Conservation (phyloP, 1,140 invertebrate genomes). For the Muscidifurax raptorellus region DNA sequence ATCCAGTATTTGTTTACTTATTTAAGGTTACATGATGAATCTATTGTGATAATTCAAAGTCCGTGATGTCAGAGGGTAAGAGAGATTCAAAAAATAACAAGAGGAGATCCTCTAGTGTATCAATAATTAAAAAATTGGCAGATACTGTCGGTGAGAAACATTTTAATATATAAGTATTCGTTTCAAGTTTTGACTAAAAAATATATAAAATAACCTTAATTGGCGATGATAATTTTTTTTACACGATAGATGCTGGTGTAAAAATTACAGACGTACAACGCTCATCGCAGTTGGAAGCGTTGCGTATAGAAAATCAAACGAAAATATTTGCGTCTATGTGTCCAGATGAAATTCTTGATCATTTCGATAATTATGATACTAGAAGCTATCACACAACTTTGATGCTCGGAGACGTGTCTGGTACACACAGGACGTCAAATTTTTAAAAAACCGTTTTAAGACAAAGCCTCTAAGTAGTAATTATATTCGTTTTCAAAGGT, state of each 20-base stretch:
- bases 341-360: constrained; percentile 79
- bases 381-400: constrained; percentile 77
- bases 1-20: too few species aligned
- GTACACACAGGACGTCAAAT: constrained; percentile 56
- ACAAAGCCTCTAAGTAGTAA: neutral
- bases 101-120: neutral
- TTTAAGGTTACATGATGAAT: too few species aligned
- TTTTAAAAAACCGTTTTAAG: neutral
- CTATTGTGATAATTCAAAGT: too few species aligned
- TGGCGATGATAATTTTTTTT: neutral
- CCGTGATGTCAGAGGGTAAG: neutral
- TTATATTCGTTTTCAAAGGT: constrained; percentile 66
- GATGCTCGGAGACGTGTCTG: constrained; percentile 80
- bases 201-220: neutral
- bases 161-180: neutral
- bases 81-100: neutral
- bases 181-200: too few species aligned
- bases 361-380: constrained; percentile 74
- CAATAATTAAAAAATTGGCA: neutral
- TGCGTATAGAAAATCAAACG: constrained; percentile 65
- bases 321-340: constrained; percentile 79
- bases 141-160: neutral
- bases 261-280: neutral
- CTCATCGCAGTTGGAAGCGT: neutral
- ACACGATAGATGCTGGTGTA: neutral